These are phyloP conservation scores for Chymomyza costata DNA, from an alignment of 1,140 invertebrate genomes.

Conservation along the genomic window DNA sequence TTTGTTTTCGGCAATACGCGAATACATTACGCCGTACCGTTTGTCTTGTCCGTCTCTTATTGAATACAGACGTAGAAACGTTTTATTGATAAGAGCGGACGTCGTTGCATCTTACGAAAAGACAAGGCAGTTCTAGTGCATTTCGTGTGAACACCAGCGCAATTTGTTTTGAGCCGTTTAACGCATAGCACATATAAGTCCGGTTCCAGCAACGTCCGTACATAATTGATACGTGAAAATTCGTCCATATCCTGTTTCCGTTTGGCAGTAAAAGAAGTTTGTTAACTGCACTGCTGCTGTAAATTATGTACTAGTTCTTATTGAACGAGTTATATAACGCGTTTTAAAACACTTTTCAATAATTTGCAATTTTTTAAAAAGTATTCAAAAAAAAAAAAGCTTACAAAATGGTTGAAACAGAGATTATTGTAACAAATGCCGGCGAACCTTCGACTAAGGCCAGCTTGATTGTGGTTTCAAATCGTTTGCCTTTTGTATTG, in stretches of 20 bases:
- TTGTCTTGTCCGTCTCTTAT: slow-evolving; percentile 25
- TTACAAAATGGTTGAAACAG: slow-evolving; percentile 62
- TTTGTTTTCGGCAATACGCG: too few relatives aligned
- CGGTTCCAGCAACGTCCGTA: slow-evolving; percentile 1
- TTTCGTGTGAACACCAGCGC: slow-evolving; percentile 13
- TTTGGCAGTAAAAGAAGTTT: too few relatives aligned
- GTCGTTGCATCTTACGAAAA: slow-evolving; percentile 22
- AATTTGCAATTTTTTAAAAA: not conserved
- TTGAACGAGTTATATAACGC: slow-evolving; percentile 4
- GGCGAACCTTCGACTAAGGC: slow-evolving; percentile 76
- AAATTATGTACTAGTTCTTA: slow-evolving; percentile 4
- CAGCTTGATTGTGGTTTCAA: slow-evolving; percentile 92
- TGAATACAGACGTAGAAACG: slow-evolving; percentile 14
- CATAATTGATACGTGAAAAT: not conserved
- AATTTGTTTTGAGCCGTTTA: slow-evolving; percentile 31
- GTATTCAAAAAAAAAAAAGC: not conserved
- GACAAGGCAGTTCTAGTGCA: slow-evolving; percentile 17
- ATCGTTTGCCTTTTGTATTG: slow-evolving; percentile 90
- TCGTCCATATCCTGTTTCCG: slow-evolving; percentile 1
- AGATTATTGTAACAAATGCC: slow-evolving; percentile 69
- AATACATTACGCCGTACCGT: too few relatives aligned
- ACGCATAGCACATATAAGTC: slow-evolving; percentile 24
- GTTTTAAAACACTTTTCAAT: slow-evolving; percentile 2
- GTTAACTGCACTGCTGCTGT: too few relatives aligned
- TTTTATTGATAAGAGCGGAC: slow-evolving; percentile 25